Percentiles rank a stretch among this genome's conserved stretches.
These are phyloP conservation scores for Aquatica leii DNA, from an alignment of 2,888 invertebrate species.

Conservation along the genomic window DNA sequence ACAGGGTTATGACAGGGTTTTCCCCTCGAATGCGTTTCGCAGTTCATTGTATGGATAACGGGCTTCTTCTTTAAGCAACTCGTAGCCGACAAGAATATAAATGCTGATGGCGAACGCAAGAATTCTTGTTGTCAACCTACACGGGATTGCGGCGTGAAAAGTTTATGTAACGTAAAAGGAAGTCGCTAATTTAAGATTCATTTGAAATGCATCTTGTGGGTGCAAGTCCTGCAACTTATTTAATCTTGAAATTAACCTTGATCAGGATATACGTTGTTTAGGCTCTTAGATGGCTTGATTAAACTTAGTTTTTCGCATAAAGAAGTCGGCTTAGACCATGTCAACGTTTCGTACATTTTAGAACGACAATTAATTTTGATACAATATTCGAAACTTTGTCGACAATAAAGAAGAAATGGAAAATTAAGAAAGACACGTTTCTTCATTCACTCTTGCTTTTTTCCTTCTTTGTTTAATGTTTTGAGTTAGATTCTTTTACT, in stretches of 20 bases:
- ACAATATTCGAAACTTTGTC: too few relatives aligned
- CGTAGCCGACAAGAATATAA: neutral
- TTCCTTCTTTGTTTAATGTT: too few relatives aligned
- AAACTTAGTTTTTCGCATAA: too few relatives aligned
- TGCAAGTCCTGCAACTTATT: neutral
- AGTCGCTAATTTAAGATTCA: neutral
- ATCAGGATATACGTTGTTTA: conserved; percentile 2
- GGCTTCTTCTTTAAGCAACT: conserved; percentile 3
- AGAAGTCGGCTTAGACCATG: too few relatives aligned
- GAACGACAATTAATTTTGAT: too few relatives aligned
- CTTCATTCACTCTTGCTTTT: too few relatives aligned
- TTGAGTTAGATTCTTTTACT: too few relatives aligned
- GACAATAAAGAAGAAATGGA: too few relatives aligned
- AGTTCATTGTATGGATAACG: neutral
- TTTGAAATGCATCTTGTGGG: conserved; percentile 2
- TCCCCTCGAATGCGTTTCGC: neutral
- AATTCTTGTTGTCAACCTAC: neutral
- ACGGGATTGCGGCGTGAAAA: neutral
- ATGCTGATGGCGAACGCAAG: too few relatives aligned
- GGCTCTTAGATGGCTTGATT: too few relatives aligned
- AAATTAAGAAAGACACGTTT: too few relatives aligned
- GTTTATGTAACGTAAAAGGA: neutral
- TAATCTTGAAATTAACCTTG: neutral
- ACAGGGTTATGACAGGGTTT: neutral
- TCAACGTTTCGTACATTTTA: too few relatives aligned